phyloP scores from a whole-genome alignment of 2,888 invertebrate genomes.

The Archips crataeganus region DNA sequence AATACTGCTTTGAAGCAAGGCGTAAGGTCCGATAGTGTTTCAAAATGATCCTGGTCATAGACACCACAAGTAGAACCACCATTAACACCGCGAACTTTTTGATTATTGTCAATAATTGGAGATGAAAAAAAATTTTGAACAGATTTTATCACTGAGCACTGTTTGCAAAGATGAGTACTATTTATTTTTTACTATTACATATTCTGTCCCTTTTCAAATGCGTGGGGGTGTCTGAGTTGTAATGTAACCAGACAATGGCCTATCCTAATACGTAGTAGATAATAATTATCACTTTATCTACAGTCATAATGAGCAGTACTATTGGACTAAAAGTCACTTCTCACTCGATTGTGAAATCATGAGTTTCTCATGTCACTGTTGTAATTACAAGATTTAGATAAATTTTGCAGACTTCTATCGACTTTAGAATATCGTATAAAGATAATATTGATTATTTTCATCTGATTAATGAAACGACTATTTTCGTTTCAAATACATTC shows the following conservation, averaged over 20 bases:
- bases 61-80: no score
- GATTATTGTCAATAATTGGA: neutral
- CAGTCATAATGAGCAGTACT: neutral
- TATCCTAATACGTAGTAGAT: neutral
- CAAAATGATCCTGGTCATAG: no score
- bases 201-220: neutral
- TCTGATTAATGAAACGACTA: neutral
- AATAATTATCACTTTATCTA: slow-evolving; percentile 2
- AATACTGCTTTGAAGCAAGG: no score
- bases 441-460: neutral
- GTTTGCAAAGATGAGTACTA: neutral
- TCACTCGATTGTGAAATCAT: slow-evolving; percentile 4
- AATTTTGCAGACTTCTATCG: neutral
- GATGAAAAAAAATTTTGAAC: neutral
- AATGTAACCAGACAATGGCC: neutral
- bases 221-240: neutral
- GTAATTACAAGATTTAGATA: neutral
- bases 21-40: no score
- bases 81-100: neutral
- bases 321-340: neutral
- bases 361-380: neutral
- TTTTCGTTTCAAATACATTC: neutral
- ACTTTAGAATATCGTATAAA: neutral
- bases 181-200: neutral
- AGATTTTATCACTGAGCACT: neutral